Base-by-base conservation (phyloP, 2,113 vertebrate genomes). In the Polypterus bichir region DNA sequence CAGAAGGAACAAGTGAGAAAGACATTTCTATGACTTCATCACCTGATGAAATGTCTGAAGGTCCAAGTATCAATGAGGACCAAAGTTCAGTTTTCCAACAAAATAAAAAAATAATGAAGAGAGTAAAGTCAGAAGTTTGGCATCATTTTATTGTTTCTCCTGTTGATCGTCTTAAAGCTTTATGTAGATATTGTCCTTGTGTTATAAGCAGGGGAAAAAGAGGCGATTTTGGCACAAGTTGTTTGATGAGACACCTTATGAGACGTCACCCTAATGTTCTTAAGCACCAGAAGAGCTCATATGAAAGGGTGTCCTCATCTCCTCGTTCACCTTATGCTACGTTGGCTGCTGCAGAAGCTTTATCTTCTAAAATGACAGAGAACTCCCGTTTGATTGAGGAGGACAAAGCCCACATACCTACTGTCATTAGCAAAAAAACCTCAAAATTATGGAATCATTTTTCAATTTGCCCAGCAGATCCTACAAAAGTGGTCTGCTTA, bases 381-480 rank as follows among this genome's bases (percentile, higher is more conserved):
- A 74, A 76, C 64, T 77, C 83, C 27, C 64, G 79, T 1, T 48
- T 68, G 65, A 69, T 68, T 64, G 78, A 87, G 58, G 79, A 71
- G 5, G 88, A 81, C 73, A 89, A 81, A 74, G 75, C 79, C 51
- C 87, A 77, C 54, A 69, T 80, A 46, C 72, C 87, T 73, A 89
- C 93, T 1, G 79, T 79, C 68, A 92, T 79, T 68, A 94, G 93
- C 71, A 98, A 98, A 81, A 97, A 94, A 87, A 97, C 94, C 64
- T 98, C 94, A 74, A 97, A 97, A 85, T 88, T 98, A 79, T 97
- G 94, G 93, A 97, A 97, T 75, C 94, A 98, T 65, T 97, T 98
- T 71, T 96, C 93, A 46, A 86, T 94, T 74, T 96, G 92, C 66
- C 83, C 91, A 53, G 75, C 88, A 54, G 93, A 97, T 76, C 93